phyloP scores from a whole-genome alignment of 2,113 vertebrate genomes.

The Phocoena sinus region DNA sequence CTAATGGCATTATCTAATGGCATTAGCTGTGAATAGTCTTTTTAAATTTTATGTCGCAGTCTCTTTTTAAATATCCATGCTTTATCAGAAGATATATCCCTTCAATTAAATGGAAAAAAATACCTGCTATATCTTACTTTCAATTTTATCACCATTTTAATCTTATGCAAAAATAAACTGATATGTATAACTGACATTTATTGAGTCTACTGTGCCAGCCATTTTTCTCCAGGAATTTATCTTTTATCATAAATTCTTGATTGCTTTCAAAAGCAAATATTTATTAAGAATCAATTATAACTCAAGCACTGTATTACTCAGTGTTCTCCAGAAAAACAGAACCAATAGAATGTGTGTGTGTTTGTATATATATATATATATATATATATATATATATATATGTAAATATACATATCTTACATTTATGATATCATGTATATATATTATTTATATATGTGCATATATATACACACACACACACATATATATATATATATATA shows the following conservation, averaged over 20 bases:
- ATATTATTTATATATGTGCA: not conserved
- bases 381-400: not conserved
- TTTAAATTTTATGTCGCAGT: not conserved
- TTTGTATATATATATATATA: not conserved
- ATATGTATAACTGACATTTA: not conserved
- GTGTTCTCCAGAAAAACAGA: not conserved
- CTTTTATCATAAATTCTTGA: not conserved
- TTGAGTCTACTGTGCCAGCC: not conserved
- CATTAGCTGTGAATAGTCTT: not conserved
- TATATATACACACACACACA: not conserved
- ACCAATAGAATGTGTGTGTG: not conserved
- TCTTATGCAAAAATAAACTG: not conserved
- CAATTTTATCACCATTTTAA: not conserved
- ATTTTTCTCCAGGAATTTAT: not conserved
- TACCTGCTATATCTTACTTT: not conserved
- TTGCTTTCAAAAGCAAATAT: not conserved
- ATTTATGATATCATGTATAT: not conserved
- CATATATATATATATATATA: not conserved
- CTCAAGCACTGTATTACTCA: not conserved
- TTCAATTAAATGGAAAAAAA: not conserved
- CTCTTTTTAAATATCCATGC: not conserved
- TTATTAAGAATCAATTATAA: not conserved
- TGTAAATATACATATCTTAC: not conserved
- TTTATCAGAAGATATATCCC: not conserved
- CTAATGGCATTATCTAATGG: not conserved